Evolutionary conservation across 1,140 invertebrate species (phyloP), one percentile per base, ranked within the genome.

Genomic region (Micrasema minimum): DNA sequence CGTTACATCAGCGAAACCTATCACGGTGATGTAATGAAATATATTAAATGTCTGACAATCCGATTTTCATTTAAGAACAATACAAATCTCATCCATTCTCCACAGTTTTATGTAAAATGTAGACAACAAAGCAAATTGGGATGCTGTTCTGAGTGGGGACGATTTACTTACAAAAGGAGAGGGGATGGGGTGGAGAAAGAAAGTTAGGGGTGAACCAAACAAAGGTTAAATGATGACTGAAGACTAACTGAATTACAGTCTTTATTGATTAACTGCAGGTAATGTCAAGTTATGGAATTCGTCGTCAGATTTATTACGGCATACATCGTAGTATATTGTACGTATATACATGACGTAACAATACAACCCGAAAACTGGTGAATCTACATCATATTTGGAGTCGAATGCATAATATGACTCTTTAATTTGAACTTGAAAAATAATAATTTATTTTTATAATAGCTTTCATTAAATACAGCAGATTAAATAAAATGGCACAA

Each of bases 221-320:
- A 55, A 67, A 50, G 65, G 65, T 43, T 67, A 67, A 67, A 67
- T 69, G 66, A 67, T 38, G 66, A 69, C 50, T 22, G 38, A 46
- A 45, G 66, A 59, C 66, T 31, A 31, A 50, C 51, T 46, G 66
- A 69, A 61, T 69, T 59, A 69, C 66, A 37, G 45, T 48, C 66
- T 69, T 69, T 59, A 69, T 69, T 53, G 66, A 69, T 69, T 69
- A 48, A 41, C 37, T 38, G 16, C 35, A 59, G 55, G 18, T 14
- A 14, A 50, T 50, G 48, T 22, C 2, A 22, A 51, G 48, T 31
- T 31, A 31, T 31, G 26, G 26, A 31, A 4, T 2, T 31, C 26
- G 3, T 31, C 26, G 26, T 31, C 26, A 31, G 26, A 31, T 31
- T 2, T 31, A 31, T n/a, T n/a, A n/a, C n/a, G n/a, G n/a, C n/a